These are phyloP conservation scores for Omphaloscelis lunosa DNA, from an alignment of 2,888 invertebrate species.

Conservation along the genomic window DNA sequence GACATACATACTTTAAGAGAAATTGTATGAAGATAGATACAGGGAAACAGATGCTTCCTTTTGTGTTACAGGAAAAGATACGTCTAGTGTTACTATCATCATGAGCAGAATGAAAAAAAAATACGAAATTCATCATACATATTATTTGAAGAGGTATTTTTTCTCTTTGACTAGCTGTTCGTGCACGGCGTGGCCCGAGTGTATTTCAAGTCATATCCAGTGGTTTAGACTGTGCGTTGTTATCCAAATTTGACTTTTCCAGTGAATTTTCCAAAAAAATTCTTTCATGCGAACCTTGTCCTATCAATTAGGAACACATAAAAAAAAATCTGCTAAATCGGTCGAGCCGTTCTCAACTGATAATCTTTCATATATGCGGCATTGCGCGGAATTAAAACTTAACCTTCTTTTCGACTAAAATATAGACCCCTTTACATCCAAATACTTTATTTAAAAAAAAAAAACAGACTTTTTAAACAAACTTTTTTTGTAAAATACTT, in stretches of 20 bases:
- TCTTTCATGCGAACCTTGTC: too few species aligned
- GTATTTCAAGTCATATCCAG: too few species aligned
- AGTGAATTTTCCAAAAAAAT: too few species aligned
- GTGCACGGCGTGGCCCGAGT: too few species aligned
- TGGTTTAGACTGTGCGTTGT: too few species aligned
- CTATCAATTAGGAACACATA: too few species aligned
- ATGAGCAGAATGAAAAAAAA: not conserved
- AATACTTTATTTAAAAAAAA: not conserved
- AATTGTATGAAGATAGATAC: constrained; percentile 26
- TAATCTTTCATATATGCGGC: too few species aligned
- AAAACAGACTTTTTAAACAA: too few species aligned
- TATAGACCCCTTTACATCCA: not conserved
- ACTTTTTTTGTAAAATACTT: too few species aligned
- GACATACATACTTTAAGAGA: constrained; percentile 25
- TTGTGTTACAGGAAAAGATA: not conserved
- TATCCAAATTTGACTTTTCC: too few species aligned
- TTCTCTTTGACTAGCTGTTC: not conserved
- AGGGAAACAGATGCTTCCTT: not conserved
- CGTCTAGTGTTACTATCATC: not conserved
- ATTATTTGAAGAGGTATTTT: not conserved
- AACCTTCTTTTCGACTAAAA: not conserved
- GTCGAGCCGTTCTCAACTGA: too few species aligned
- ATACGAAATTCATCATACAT: not conserved
- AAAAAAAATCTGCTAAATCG: too few species aligned
- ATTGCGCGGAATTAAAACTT: not conserved